phyloP scores from a whole-genome alignment of 2,888 invertebrate genomes.

The Phlogophora meticulosa region DNA sequence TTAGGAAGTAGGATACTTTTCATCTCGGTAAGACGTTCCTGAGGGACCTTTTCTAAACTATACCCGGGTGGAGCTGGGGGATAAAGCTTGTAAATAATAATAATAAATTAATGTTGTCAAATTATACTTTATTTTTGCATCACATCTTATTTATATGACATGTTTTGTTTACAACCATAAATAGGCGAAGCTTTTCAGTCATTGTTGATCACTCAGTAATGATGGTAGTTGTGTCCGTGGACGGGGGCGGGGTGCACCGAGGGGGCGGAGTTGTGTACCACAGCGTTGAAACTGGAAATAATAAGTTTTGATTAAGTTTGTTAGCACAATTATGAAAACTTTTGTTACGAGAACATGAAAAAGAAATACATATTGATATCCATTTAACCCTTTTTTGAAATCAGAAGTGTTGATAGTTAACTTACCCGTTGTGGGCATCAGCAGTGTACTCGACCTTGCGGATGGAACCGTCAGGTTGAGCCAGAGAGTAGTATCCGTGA shows the following conservation, averaged over 20 bases:
- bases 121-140: conserved; percentile 30
- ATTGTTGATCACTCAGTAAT: conserved; percentile 64
- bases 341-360: no score
- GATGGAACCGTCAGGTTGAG: conserved; percentile 88
- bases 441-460: conserved; percentile 89
- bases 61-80: no score
- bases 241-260: conserved; percentile 79
- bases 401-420: neutral
- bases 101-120: neutral
- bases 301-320: neutral
- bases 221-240: conserved; percentile 72
- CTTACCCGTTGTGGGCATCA: conserved; percentile 75
- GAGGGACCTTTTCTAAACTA: no score
- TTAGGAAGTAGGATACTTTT: no score
- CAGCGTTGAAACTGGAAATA: conserved; percentile 85
- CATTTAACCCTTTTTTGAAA: no score
- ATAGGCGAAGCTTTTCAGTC: conserved; percentile 18
- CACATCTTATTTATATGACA: neutral
- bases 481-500: conserved; percentile 90
- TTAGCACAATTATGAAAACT: neutral
- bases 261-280: conserved; percentile 84
- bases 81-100: neutral
- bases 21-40: no score
- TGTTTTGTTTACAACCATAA: conserved; percentile 30
- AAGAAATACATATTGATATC: no score